Evolutionary conservation across 2,888 invertebrate species (phyloP).

Genomic region (Stenolophus ochropezus): DNA sequence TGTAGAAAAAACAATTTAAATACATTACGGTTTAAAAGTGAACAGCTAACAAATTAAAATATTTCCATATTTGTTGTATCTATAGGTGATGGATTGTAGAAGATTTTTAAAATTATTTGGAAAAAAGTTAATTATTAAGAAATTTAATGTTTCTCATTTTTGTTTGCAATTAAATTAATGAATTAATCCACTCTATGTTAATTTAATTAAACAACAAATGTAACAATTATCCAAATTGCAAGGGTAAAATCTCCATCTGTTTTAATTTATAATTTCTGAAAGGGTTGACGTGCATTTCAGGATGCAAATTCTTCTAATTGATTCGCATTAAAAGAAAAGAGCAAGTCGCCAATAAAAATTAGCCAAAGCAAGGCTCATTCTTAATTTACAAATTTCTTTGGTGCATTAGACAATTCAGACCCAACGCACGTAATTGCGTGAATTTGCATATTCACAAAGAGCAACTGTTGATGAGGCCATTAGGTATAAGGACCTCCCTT

Average conservation of each 20-base stretch:
- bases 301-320: conserved; percentile 3
- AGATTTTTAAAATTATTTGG: too few relatives aligned
- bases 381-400: background rate
- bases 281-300: background rate
- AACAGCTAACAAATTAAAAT: too few relatives aligned
- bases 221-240: background rate
- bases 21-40: too few relatives aligned
- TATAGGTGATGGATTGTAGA: too few relatives aligned
- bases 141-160: background rate
- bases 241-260: background rate
- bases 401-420: background rate
- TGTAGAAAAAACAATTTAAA: too few relatives aligned
- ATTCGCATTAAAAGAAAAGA: conserved; percentile 18
- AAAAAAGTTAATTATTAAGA: too few relatives aligned
- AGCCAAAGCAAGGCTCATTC: background rate
- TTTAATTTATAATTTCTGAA: background rate
- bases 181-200: background rate
- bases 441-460: conserved; percentile 57
- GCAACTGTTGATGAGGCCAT: conserved; percentile 52
- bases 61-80: too few relatives aligned
- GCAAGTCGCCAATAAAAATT: background rate
- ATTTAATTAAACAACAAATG: background rate
- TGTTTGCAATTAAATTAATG: background rate
- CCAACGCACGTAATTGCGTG: background rate
- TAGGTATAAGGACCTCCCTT: conserved; percentile 29